Conservation (phyloP, 2,888 invertebrate species). For the Meteorus colon region DNA sequence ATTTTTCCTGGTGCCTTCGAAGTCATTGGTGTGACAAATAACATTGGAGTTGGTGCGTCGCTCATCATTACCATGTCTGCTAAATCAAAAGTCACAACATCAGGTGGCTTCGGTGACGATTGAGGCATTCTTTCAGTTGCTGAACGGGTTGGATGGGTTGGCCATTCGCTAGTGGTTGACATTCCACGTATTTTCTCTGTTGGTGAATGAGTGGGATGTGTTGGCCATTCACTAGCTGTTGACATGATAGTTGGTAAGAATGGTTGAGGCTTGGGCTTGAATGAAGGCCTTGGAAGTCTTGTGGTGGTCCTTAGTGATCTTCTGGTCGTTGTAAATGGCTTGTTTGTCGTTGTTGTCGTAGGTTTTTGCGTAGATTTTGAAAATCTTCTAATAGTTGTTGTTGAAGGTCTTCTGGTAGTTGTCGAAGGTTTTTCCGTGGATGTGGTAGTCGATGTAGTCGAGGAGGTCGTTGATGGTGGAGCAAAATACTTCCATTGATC, state of each 20-base stretch:
- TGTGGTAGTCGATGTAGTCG: slow-evolving; percentile 37
- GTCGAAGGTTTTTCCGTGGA: slow-evolving; percentile 10
- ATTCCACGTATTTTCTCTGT: slow-evolving; percentile 41
- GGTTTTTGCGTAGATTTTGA: slow-evolving; percentile 29
- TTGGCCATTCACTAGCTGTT: background rate
- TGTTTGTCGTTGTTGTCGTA: background rate
- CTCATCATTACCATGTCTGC: slow-evolving; percentile 40
- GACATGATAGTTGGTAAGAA: slow-evolving; percentile 55
- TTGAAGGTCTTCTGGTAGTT: slow-evolving; percentile 6
- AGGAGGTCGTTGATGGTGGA: slow-evolving; percentile 55
- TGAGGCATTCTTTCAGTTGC: slow-evolving; percentile 46
- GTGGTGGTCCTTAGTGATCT: background rate
- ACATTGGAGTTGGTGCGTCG: slow-evolving; percentile 48
- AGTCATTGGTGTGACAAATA: slow-evolving; percentile 63
- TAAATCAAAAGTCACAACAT: slow-evolving; percentile 36
- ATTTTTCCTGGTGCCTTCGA: slow-evolving; percentile 44
- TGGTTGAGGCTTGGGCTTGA: slow-evolving; percentile 18
- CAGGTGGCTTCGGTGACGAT: slow-evolving; percentile 36
- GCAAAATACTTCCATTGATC: slow-evolving; percentile 73
- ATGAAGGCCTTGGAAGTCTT: background rate
- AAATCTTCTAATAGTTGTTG: slow-evolving; percentile 31
- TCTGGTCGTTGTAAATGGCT: background rate
- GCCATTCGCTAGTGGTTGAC: slow-evolving; percentile 5
- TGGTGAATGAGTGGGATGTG: background rate
- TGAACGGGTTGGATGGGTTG: background rate